Evolutionary conservation across 1,140 invertebrate genomes (phyloP), one percentile per base, ranked within the genome.

Genomic region (Ceratosolen fusciceps): DNA sequence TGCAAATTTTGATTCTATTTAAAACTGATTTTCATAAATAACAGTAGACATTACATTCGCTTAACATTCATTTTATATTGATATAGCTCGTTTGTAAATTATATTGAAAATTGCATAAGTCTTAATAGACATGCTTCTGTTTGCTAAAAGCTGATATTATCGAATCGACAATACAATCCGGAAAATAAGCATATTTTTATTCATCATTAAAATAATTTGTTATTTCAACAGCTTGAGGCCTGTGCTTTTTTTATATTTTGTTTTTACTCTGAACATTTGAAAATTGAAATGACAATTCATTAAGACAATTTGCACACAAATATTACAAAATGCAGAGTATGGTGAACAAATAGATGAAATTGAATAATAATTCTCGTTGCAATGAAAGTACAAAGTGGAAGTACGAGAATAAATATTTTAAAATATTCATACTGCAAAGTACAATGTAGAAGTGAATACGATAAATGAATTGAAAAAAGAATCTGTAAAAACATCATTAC

Each of bases 291-390:
- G 14, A 26, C 14, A 73, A 71, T 16, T 72, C 21, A 73, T 56
- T 43, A 74, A 70, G 31, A 74, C 47, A 10, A 56, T 74, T 74
- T 1, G 54, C 19, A 29, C n/a, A 7, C 47, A 54, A 9, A 58
- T 75, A 68, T 34, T 74, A 67, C 29, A 74, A 79, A 79, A 79
- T 80, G 73, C 56, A 77, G 65, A 67, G 39, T 72, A 43, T 54
- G 72, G 71, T 77, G 68, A 65, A 80, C 70, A 80, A 73, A 73
- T 73, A 77, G 49, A 31, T 80, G 5, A 80, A 80, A 71, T 75
- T 24, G 26, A 60, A 49, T 65, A 73, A 21, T 62, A 39, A 47
- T 54, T 72, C 68, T 31, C 7, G 29, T 43, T 71, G n/a, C 49
- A 3, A 49, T 65, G 74, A 26, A 80, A 52, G 31, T 73, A 10